Base-by-base conservation (phyloP, 2,797 vertebrate species). In the Rhynchonycteris naso region DNA sequence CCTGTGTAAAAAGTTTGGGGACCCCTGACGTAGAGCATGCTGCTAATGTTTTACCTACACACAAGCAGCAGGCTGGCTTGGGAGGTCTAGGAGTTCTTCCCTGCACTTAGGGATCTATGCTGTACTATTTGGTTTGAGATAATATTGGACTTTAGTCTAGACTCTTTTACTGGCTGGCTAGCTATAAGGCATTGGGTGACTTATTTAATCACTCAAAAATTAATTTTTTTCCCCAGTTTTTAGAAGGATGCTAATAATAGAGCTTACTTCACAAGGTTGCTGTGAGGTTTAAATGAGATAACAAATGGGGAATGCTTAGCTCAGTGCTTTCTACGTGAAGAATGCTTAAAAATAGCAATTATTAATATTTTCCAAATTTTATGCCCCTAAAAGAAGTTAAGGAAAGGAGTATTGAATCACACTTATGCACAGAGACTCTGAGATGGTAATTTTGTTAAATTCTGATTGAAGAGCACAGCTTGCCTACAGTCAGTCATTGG, bases 361-460 rank as follows among this genome's bases (percentile, higher is more conserved):
- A 95, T 91, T 95, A 96, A 96, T 96, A 93, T 95, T 97, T 97
- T 97, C 96, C 97, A 97, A 88, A 81, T 91, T 88, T 63, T 80
- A 47, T 65, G 82, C 61, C 58, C 56, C 66, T 92, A 79, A 92
- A 93, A 69, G 52, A 96, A 96, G 38, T 61, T 59, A 93, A 87
- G 75, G 22, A 69, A 95, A 89, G 16, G 15, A 59, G 35, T 87
- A 84, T 35, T 91, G 87, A 97, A 78, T 92, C 72, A 66, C 16
- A 30, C 0, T 0, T 15, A 7, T 1, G 28, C 50, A 63, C 5
- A 19, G 26, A 83, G 4, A 52, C 65, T 33, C 11, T 0, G 0
- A 24, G 90, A 90, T 68, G 66, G 76, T 88, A 50, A 72, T 68
- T 91, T 87, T 97, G 61, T 78, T 83, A 43, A 87, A 93, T 56